phyloP scores from a whole-genome alignment of 2,888 invertebrate species.

The Epinotia bilunana region DNA sequence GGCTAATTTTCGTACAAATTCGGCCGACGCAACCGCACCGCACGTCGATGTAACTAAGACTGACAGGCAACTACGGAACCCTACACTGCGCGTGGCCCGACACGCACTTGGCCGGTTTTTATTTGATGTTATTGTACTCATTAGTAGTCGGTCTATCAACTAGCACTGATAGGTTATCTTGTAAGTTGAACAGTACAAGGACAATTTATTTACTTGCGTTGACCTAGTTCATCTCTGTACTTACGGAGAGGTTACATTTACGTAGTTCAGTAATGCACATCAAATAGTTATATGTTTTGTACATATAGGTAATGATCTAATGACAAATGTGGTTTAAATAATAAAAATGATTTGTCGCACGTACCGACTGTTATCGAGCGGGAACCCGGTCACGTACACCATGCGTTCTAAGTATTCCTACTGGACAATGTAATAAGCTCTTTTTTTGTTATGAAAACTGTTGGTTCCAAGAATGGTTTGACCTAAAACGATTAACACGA shows the following conservation, averaged over 20 bases:
- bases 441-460: slow-evolving; percentile 19
- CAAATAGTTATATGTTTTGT: background rate
- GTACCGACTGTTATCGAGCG: slow-evolving; percentile 31
- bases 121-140: slow-evolving; percentile 3
- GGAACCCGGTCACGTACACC: slow-evolving; percentile 39
- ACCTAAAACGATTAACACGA: slow-evolving; percentile 20
- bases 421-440: slow-evolving; percentile 30
- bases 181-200: slow-evolving; percentile 17
- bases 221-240: slow-evolving; percentile 23
- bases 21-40: too few species aligned
- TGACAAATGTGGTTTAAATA: slow-evolving; percentile 15
- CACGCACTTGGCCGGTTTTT: too few species aligned
- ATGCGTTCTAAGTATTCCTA: slow-evolving; percentile 33
- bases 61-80: too few species aligned
- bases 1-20: too few species aligned
- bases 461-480: slow-evolving; percentile 25
- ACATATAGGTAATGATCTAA: background rate
- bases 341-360: slow-evolving; percentile 29
- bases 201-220: slow-evolving; percentile 17
- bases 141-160: background rate
- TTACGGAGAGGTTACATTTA: background rate
- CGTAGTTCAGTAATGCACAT: background rate
- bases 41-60: too few species aligned
- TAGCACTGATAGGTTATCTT: slow-evolving; percentile 26
- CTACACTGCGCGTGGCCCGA: too few species aligned